Conservation (phyloP, 2,797 vertebrate genomes). For the Peromyscus attwateri region DNA sequence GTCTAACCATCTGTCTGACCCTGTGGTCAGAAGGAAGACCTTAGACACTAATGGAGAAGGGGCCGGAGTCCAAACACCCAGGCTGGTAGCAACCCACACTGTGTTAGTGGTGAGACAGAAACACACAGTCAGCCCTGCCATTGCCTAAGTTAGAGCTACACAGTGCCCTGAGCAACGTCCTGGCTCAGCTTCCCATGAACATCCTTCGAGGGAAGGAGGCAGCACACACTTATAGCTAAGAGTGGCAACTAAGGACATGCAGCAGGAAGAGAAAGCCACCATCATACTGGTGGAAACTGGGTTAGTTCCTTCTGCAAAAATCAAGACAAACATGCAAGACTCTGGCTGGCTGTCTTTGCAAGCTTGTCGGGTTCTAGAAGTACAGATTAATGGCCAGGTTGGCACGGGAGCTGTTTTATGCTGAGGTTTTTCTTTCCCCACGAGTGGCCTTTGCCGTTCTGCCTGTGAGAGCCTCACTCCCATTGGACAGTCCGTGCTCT, state of each 20-base stretch:
- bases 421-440: constrained; percentile 73
- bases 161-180: background rate
- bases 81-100: constrained; percentile 9
- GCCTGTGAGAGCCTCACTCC: constrained; percentile 76
- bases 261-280: background rate
- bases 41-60: constrained; percentile 16
- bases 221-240: constrained; percentile 15
- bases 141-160: background rate
- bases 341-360: constrained; percentile 43
- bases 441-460: constrained; percentile 73
- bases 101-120: background rate
- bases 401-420: constrained; percentile 46
- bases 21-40: background rate
- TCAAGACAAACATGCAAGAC: background rate
- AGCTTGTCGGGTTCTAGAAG: constrained; percentile 51
- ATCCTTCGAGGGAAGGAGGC: background rate
- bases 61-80: background rate
- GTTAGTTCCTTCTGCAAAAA: constrained; percentile 6
- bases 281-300: constrained; percentile 19
- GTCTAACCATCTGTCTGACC: background rate
- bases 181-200: background rate
- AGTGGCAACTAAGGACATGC: background rate
- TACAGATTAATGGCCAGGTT: constrained; percentile 73
- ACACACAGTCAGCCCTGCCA: background rate
- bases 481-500: constrained; percentile 85